Evolutionary conservation across 92 coral and sea anemone genomes (phyloP), one percentile per base, ranked within the genome.

Genomic region (Pocillopora meandrina): DNA sequence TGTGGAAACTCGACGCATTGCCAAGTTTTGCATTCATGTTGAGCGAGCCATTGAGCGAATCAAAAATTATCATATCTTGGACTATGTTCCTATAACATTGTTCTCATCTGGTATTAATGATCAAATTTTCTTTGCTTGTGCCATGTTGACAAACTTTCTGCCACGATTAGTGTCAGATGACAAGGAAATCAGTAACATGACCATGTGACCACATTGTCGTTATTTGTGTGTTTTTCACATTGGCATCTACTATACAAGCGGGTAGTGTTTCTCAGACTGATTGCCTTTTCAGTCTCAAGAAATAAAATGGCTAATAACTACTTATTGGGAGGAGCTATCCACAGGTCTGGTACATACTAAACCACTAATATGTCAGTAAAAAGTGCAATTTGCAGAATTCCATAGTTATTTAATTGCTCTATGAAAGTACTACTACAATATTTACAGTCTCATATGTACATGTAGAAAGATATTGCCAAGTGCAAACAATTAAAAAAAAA

Each of bases 91-190:
- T 21, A 76, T 81, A 59, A 87, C 90, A 10, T 33, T 87, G 87
- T 87, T 87, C 69, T 75, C 87, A n/a, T 74, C 90, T 26, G 87
- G 90, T 11, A 8, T 82, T 56, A 65, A 75, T 21, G 87, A 82
- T 75, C 87, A 87, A 76, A 80, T 87, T 49, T 87, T 87, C 65
- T 87, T 87, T 87, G 90, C 82, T 36, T 87, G 87, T 75, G 88
- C 91, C 16, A 78, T 84, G 91, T 57, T 83, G 16, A 77, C 88
- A 26, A 88, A 84, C 78, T 84, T 88, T 84, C 83, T 83, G 85
- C 88, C 88, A 78, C 91, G 85, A 84, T 35, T 88, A 62, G 85
- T 88, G 64, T 66, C 84, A 47, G 88, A 88, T 12, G 75, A 86
- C 18, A 77, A 85, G 81, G 88, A 77, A 13, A 58, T 47, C 71